Conservation (phyloP, 1,140 invertebrate species). For the Calliphora vicina region DNA sequence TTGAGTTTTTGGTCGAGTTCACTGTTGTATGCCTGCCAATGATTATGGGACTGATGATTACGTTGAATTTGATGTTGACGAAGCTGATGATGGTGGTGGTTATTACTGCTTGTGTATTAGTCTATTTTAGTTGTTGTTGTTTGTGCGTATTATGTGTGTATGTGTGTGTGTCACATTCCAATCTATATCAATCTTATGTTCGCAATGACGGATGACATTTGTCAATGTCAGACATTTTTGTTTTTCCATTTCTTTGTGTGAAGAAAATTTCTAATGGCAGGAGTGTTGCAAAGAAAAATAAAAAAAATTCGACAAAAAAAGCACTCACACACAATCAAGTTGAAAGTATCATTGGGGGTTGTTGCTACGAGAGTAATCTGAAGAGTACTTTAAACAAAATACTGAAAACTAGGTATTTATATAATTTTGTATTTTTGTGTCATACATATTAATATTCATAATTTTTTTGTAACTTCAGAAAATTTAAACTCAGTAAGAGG, state of each 20-base stretch:
- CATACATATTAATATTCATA: too few species aligned
- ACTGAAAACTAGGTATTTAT: too few species aligned
- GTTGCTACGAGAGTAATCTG: neutral
- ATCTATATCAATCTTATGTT: constrained; percentile 64
- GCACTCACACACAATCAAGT: neutral
- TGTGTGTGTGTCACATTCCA: constrained; percentile 64
- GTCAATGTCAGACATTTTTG: constrained; percentile 64
- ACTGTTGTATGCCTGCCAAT: constrained; percentile 24
- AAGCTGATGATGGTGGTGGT: neutral
- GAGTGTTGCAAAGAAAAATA: constrained; percentile 27
- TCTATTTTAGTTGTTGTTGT: constrained; percentile 23
- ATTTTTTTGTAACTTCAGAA: too few species aligned
- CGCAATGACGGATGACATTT: constrained; percentile 64
- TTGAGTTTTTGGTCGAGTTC: neutral
- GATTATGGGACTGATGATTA: constrained; percentile 35
- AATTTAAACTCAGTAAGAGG: too few species aligned
- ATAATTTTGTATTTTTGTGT: too few species aligned
- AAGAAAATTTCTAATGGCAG: constrained; percentile 55
- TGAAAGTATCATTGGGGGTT: constrained; percentile 5
- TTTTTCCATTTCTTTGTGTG: constrained; percentile 54
- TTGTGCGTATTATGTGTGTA: constrained; percentile 56
- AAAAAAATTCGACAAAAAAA: constrained; percentile 5
- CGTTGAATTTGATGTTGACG: constrained; percentile 23
- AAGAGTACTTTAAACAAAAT: too few species aligned
- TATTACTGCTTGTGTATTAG: constrained; percentile 6